A percentile compares a stretch with the other conserved stretches of the same genome.
These are phyloP conservation scores for Cloeon dipterum DNA, from an alignment of 2,888 invertebrate genomes.

Conservation along the genomic window DNA sequence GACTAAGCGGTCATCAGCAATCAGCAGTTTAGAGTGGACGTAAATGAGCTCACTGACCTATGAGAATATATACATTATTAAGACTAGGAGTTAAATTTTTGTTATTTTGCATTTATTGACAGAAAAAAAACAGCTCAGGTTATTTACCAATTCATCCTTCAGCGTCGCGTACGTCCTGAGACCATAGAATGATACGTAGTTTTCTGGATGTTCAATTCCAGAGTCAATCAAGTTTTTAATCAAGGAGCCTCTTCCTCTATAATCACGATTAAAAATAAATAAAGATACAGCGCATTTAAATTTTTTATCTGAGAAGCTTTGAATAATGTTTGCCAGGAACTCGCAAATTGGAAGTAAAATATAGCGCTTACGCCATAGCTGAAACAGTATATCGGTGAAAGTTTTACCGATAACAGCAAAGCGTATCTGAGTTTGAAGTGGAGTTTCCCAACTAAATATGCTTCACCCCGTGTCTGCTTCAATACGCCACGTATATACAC, in stretches of 20 bases:
- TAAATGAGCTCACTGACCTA: constrained; percentile 82
- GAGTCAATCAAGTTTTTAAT: constrained; percentile 49
- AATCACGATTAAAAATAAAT: constrained; percentile 8
- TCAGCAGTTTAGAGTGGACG: constrained; percentile 90
- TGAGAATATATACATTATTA: background rate
- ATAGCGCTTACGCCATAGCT: too few relatives aligned
- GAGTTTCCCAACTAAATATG: too few relatives aligned
- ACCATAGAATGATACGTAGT: constrained; percentile 82
- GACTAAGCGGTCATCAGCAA: constrained; percentile 73
- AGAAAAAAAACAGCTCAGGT: background rate
- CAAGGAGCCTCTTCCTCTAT: constrained; percentile 65
- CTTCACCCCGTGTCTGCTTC: too few relatives aligned
- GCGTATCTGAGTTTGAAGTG: too few relatives aligned
- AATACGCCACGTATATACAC: too few relatives aligned
- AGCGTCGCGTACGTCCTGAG: constrained; percentile 58
- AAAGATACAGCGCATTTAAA: background rate
- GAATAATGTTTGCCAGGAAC: too few relatives aligned
- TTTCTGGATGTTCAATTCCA: constrained; percentile 54
- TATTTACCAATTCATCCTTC: constrained; percentile 39
- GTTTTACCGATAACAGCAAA: too few relatives aligned
- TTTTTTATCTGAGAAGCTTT: too few relatives aligned
- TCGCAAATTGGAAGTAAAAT: too few relatives aligned
- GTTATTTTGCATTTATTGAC: background rate
- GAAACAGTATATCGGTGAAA: too few relatives aligned
- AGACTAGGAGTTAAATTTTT: background rate